Evolutionary conservation across 2,113 vertebrate genomes (phyloP), one percentile per base, ranked within the genome.

Genomic region (Colistium nudipinnis): DNA sequence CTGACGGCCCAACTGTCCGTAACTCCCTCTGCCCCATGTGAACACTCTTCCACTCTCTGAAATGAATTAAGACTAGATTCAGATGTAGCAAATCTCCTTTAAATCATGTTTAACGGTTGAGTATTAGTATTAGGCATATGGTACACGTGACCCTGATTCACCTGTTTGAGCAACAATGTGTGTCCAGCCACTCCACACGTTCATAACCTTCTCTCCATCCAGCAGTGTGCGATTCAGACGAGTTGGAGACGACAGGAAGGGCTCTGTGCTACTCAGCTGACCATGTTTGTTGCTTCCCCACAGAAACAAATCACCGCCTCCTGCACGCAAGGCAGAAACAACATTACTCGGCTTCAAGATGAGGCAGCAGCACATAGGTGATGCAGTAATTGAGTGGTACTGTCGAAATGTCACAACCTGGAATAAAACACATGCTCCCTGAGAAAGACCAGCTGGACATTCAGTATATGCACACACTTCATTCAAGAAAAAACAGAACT

Each of bases 211-310:
- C 74, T 97, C 96, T 66, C 88, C 77, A 44, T 80, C 89, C 62
- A 98, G 90, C 35, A 88, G 85, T 0, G 74, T 83, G 27, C 66
- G 25, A 49, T 94, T 92, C 72, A 98, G 77, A 65, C 83, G 90
- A 82, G 75, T 70, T 8, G 97, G 95, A 56, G 84, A 62, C 31
- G 80, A 65, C 67, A 95, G 80, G 79, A 97, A 98, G 13, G 82
- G 25, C 38, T 92, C 91, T 41, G 82, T 55, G 64, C 83, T 78
- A 59, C 89, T 81, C 61, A 99, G 89, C 80, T 97, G 97, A 47
- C 94, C 91, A 0, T 95, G 93, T 56, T 95, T 97, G 91, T 98
- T 99, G 88, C 93, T 93, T 56, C 96, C 97, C 97, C 97, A 99
- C 44, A 96, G 89, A 62, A 94, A 96, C 39, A 98, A 57, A 55